A percentile compares a stretch with the other conserved stretches of the same genome.
phyloP scores from a whole-genome alignment of 2,888 invertebrate genomes.

The Magallana nippona region DNA sequence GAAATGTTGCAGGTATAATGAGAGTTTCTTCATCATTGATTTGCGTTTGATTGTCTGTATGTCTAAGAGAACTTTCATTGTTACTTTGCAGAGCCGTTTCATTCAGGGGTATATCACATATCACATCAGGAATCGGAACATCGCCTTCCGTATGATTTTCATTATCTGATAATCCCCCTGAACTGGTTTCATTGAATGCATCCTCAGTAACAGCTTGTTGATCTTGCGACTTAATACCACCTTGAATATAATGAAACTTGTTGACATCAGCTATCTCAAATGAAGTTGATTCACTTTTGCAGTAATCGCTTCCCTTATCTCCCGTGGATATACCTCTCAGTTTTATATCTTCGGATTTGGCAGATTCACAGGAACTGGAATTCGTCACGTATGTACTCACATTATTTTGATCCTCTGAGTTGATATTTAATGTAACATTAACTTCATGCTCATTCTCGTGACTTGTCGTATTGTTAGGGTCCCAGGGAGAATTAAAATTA shows the following conservation, averaged over 20 bases:
- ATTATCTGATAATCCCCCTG: constrained; percentile 34
- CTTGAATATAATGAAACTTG: constrained; percentile 9
- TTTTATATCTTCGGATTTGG: constrained; percentile 36
- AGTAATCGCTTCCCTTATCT: constrained; percentile 27
- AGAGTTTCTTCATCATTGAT: neutral
- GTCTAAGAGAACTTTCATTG: neutral
- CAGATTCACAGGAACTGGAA: constrained; percentile 29
- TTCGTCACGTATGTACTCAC: constrained; percentile 32
- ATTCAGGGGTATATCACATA: constrained; percentile 5
- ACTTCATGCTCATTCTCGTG: constrained; percentile 11
- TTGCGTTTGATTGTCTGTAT: neutral
- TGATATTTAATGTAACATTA: neutral
- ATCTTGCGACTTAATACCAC: constrained; percentile 21
- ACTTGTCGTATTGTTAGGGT: neutral
- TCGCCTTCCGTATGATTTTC: constrained; percentile 2
- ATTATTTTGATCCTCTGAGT: constrained; percentile 17
- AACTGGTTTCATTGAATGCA: constrained; percentile 2
- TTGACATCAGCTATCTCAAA: constrained; percentile 22
- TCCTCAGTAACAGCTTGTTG: neutral
- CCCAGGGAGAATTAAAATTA: neutral
- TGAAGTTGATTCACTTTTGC: constrained; percentile 25
- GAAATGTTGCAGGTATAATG: neutral
- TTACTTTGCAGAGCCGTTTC: neutral
- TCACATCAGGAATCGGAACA: neutral
- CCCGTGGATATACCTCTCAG: constrained; percentile 27